Conservation (phyloP, 2,113 vertebrate genomes). For the Pandion haliaetus region DNA sequence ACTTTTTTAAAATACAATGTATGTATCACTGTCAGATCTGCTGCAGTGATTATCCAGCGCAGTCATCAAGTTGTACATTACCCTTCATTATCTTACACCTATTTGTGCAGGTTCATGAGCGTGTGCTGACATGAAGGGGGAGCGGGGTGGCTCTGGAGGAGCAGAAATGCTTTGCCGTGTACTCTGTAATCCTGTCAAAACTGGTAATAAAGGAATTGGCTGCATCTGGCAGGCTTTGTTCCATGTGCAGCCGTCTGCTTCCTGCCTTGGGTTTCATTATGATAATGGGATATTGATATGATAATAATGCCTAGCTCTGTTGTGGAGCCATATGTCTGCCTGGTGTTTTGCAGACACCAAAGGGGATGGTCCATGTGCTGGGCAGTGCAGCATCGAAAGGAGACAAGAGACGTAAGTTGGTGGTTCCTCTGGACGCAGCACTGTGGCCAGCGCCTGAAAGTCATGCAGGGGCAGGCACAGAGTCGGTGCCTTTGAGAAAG, state of each 20-base stretch:
- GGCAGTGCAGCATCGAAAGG: not conserved
- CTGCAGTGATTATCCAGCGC: not conserved
- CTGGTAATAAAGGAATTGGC: not conserved
- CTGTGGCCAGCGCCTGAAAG: not conserved
- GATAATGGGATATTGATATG: not conserved
- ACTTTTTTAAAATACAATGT: not conserved
- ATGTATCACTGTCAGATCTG: not conserved
- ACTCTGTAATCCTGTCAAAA: not conserved
- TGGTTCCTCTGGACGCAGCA: not conserved
- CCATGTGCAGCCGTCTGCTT: not conserved
- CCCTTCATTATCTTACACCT: not conserved
- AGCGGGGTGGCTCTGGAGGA: not conserved
- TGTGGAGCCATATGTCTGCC: not conserved
- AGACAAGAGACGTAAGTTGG: rapidly evolving
- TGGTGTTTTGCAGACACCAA: not conserved
- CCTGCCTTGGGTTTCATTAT: not conserved
- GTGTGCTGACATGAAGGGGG: not conserved
- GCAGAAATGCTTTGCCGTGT: not conserved
- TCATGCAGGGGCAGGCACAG: not conserved
- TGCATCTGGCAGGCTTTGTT: not conserved
- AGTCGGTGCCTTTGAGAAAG: not conserved
- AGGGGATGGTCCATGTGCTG: not conserved
- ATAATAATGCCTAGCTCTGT: not conserved
- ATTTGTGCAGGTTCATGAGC: rapidly evolving
- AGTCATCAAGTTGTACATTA: rapidly evolving